These are phyloP conservation scores for Dastarcus helophoroides DNA, from an alignment of 2,888 invertebrate genomes.

Conservation along the genomic window DNA sequence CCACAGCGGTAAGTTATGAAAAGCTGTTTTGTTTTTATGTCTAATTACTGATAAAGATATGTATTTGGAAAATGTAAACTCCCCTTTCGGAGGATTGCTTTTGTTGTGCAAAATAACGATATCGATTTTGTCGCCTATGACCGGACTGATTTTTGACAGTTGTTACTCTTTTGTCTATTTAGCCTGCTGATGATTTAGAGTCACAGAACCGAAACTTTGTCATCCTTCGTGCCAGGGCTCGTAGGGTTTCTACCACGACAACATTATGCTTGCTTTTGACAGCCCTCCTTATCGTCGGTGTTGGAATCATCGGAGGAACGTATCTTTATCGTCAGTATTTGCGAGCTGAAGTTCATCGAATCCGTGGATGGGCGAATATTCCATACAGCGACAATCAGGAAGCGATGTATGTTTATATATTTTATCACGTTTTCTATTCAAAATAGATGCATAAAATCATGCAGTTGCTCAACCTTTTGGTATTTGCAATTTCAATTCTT, in stretches of 20 bases:
- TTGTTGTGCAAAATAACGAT: too few relatives aligned
- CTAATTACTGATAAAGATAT: too few relatives aligned
- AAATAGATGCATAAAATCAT: too few relatives aligned
- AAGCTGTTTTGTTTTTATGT: too few relatives aligned
- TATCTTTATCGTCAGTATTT: slow-evolving; percentile 66
- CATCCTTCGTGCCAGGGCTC: slow-evolving; percentile 37
- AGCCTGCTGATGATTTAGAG: slow-evolving; percentile 7
- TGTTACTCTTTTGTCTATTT: background rate
- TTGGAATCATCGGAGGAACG: slow-evolving; percentile 60
- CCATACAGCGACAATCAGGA: background rate
- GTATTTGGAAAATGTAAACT: too few relatives aligned
- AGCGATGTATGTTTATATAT: too few relatives aligned
- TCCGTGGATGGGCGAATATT: too few relatives aligned
- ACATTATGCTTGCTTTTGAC: slow-evolving; percentile 58
- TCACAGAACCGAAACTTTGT: slow-evolving; percentile 17
- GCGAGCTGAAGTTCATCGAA: slow-evolving; percentile 45
- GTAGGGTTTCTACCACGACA: slow-evolving; percentile 48
- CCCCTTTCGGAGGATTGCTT: too few relatives aligned
- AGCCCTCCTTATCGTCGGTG: slow-evolving; percentile 56
- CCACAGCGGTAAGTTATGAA: slow-evolving; percentile 27
- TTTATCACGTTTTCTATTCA: too few relatives aligned
- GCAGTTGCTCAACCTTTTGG: too few relatives aligned
- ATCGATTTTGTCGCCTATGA: too few relatives aligned
- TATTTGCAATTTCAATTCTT: too few relatives aligned
- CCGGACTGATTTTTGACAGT: slow-evolving; percentile 26